Conservation (phyloP, 2,113 vertebrate genomes). For the Semicossyphus pulcher region DNA sequence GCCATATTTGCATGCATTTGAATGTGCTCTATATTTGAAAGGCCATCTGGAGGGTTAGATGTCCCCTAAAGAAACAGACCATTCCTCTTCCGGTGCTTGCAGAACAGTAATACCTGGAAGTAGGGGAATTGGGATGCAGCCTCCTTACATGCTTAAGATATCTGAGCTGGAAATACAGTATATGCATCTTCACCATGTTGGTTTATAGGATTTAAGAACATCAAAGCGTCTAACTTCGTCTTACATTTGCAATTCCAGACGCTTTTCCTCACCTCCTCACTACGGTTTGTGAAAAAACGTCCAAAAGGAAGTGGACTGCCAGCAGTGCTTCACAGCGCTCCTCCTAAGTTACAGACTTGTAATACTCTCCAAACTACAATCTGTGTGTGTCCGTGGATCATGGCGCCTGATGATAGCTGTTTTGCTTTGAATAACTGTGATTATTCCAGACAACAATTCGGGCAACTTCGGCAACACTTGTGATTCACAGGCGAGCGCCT, state of each 20-base stretch:
- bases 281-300: not conserved
- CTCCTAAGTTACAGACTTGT: not conserved
- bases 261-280: conserved; percentile 6
- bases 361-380: conserved; percentile 18
- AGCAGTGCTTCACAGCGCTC: conserved; percentile 16
- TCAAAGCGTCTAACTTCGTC: conserved; percentile 24
- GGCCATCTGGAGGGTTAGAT: too few species aligned
- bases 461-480: conserved; percentile 42
- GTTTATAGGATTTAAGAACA: conserved; percentile 4
- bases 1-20: too few species aligned
- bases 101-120: too few species aligned
- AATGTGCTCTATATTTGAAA: too few species aligned
- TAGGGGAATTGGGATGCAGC: too few species aligned
- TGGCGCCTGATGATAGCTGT: conserved; percentile 14
- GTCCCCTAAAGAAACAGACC: too few species aligned
- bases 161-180: not conserved
- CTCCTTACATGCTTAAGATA: not conserved
- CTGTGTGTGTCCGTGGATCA: conserved; percentile 33
- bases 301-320: conserved; percentile 10
- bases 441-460: conserved; percentile 52
- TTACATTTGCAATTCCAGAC: conserved; percentile 12
- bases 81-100: too few species aligned
- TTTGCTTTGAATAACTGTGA: conserved; percentile 53
- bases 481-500: conserved; percentile 50
- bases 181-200: not conserved